These are phyloP conservation scores for Montipora foliosa DNA, from an alignment of 64 coral and sea anemone genomes.

Conservation along the genomic window DNA sequence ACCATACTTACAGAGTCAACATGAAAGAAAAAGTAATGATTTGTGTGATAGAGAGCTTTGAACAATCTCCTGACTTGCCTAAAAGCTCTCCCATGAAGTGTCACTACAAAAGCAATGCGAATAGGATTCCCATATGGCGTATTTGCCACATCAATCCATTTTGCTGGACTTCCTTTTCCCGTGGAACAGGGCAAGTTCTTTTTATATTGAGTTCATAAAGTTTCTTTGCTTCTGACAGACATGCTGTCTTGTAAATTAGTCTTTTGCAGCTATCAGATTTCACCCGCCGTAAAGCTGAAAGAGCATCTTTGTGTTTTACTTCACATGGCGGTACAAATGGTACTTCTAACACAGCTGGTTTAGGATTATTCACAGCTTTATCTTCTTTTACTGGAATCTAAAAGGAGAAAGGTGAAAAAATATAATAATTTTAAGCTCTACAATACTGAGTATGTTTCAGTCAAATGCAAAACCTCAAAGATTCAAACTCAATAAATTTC, in stretches of 20 bases:
- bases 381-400: slow-evolving; percentile 23
- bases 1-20: slow-evolving; percentile 90
- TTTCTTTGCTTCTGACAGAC: slow-evolving; percentile 85
- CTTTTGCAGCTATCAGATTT: slow-evolving; percentile 86
- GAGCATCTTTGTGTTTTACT: slow-evolving; percentile 90
- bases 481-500: too few species aligned
- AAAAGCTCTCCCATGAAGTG: slow-evolving; percentile 89
- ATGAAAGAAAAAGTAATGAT: slow-evolving; percentile 99
- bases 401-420: not conserved
- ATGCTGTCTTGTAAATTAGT: slow-evolving; percentile 87
- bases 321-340: slow-evolving; percentile 68
- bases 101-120: slow-evolving; percentile 80
- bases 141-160: slow-evolving; percentile 45
- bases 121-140: slow-evolving; percentile 83
- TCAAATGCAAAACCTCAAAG: too few species aligned
- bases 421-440: not conserved
- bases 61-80: slow-evolving; percentile 95
- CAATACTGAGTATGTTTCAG: too few species aligned
- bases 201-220: slow-evolving; percentile 80
- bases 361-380: not conserved
- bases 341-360: slow-evolving; percentile 12
- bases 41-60: slow-evolving; percentile 87
- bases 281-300: slow-evolving; percentile 80
- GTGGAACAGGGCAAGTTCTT: slow-evolving; percentile 82
- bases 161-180: slow-evolving; percentile 64